Evolutionary conservation across 2,888 invertebrate genomes (phyloP), one percentile per base, ranked within the genome.

Genomic region (Nemapogon koenigi): DNA sequence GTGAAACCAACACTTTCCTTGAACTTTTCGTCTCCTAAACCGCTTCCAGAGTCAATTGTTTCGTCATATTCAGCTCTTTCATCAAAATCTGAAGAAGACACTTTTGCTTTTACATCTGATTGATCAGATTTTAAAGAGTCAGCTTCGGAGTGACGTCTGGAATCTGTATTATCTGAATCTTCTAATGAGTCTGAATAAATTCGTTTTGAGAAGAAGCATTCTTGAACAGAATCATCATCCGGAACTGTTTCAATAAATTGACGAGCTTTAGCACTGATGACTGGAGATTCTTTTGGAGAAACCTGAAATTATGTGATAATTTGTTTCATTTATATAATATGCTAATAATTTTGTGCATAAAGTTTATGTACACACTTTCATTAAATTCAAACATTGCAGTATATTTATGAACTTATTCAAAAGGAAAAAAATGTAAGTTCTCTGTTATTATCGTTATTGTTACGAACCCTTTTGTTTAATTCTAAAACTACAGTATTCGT

Each of bases 161-260:
- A 81, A 43, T 81, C 80, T 1, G 76, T 66, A 28, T 79, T 73
- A 46, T 81, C 80, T 1, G 80, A 79, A 45, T 81, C 80, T 55
- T 81, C 80, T 40, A 81, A 52, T 1, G 80, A 81, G 46, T 81
- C 80, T 2, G 80, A 81, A 41, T 81, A 81, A 30, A 81, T 81
- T 14, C 80, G 62, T 49, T 80, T 80, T 0, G 80, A 81, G 46
- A 81, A 81, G 55, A 81, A 81, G 40, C 80, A 80, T 56, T 81
- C 80, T 51, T 80, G 80, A 4, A 80, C 79, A 3, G 79, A 79
- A 48, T 79, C 79, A 49, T 80, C 80, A 59, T 81, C 80, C 3
- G 80, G 79, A n/a, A 80, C 79, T 4, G 80, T 80, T 50, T 81
- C 80, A 43, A 81, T 81, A 43, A 81, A 81, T 42, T 80, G 80